Conservation (phyloP, 1,140 invertebrate species). For the Mesaphorura yosii region DNA sequence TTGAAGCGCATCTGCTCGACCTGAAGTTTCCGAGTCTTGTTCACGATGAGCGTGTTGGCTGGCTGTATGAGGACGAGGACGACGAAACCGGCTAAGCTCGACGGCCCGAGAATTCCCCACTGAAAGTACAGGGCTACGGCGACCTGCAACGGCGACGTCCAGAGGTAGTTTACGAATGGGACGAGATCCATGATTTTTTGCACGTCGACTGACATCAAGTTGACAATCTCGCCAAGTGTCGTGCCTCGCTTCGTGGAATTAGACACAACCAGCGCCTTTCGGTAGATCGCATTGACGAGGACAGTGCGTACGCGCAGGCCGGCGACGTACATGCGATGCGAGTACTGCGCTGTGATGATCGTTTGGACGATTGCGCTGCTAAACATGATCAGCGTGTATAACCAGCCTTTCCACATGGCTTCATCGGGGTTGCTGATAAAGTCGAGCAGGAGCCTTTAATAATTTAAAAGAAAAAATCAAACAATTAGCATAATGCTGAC, state of each 20-base stretch:
- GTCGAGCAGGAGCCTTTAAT: conserved; percentile 43
- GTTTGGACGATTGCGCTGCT: conserved; percentile 74
- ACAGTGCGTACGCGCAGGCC: conserved; percentile 83
- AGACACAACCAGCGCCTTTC: conserved; percentile 64
- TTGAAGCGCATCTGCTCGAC: too few relatives aligned
- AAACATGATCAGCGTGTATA: conserved; percentile 67
- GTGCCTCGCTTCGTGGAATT: conserved; percentile 59
- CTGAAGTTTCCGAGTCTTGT: too few relatives aligned
- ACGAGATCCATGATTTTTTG: conserved; percentile 44
- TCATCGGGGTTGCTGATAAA: neutral
- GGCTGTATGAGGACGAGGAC: conserved; percentile 52
- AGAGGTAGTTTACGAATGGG: conserved; percentile 46
- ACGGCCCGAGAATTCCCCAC: conserved; percentile 37
- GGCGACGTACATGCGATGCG: conserved; percentile 78
- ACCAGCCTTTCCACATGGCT: conserved; percentile 68
- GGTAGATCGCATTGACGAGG: conserved; percentile 83
- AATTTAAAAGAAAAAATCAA: conserved; percentile 48
- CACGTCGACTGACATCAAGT: conserved; percentile 81
- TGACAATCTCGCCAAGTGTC: conserved; percentile 83
- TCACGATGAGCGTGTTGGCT: too few relatives aligned
- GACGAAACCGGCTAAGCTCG: conserved; percentile 41
- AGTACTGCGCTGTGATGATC: conserved; percentile 72
- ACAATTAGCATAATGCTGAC: neutral
- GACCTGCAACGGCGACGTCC: conserved; percentile 53
- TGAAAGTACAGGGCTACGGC: conserved; percentile 37